phyloP scores from a whole-genome alignment of 2,797 vertebrate species.

The Pitangus sulphuratus region DNA sequence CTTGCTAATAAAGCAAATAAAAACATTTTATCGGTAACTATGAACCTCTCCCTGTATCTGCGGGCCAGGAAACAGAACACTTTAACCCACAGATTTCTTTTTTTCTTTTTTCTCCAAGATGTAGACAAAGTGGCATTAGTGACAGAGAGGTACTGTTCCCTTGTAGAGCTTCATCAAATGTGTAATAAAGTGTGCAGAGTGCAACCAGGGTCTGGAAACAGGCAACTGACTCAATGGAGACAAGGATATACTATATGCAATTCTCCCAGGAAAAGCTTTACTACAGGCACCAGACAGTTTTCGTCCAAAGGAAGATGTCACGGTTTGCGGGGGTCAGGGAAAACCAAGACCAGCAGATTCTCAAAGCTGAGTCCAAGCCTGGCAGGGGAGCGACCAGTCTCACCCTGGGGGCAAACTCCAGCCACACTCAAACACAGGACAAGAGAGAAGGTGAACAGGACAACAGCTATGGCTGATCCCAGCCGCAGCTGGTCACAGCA shows the following conservation, averaged over 20 bases:
- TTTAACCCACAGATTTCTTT: background rate
- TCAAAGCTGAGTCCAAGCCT: too few relatives aligned
- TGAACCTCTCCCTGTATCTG: background rate
- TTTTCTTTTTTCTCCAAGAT: background rate
- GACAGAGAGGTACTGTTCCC: background rate
- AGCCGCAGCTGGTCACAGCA: too few relatives aligned
- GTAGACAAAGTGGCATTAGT: background rate
- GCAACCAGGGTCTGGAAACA: background rate
- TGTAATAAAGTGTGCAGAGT: background rate
- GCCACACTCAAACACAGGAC: too few relatives aligned
- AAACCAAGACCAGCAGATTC: too few relatives aligned
- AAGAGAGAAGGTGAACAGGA: too few relatives aligned
- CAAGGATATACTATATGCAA: accelerated
- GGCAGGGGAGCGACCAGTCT: too few relatives aligned
- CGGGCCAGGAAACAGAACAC: background rate
- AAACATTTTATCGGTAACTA: background rate
- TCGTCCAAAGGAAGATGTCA: background rate
- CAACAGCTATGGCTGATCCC: too few relatives aligned
- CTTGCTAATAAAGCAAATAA: background rate
- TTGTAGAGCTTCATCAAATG: background rate
- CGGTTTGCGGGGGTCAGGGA: too few relatives aligned
- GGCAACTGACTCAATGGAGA: background rate
- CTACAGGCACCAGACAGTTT: background rate
- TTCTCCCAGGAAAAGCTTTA: background rate
- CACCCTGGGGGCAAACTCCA: too few relatives aligned